Percentiles rank a stretch among this genome's conserved stretches.
phyloP scores from a whole-genome alignment of 2,888 invertebrate species.

The Folsomia manolachei region DNA sequence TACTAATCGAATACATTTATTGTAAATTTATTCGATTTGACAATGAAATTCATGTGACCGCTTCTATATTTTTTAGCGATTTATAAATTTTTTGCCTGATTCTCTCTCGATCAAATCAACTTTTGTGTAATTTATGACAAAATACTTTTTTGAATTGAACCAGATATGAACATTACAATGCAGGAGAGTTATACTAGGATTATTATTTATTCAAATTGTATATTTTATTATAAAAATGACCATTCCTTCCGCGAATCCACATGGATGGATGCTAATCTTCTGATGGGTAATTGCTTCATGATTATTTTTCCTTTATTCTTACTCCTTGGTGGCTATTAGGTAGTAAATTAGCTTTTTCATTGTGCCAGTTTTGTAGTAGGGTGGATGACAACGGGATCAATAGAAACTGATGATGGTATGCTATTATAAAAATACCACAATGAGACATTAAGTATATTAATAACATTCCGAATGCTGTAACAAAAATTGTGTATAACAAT shows the following conservation, averaged over 20 bases:
- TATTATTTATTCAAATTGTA: background rate
- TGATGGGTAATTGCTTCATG: conserved; percentile 13
- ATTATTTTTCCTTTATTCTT: conserved; percentile 10
- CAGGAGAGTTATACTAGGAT: background rate
- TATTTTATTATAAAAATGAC: background rate
- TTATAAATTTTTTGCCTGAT: no score
- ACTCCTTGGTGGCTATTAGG: conserved; percentile 1
- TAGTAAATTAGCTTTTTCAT: conserved; percentile 7
- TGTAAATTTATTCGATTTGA: no score
- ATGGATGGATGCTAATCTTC: conserved; percentile 20
- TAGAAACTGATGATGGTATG: conserved; percentile 10
- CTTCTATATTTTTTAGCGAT: no score
- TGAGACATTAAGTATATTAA: background rate
- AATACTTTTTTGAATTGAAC: no score
- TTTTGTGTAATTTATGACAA: no score
- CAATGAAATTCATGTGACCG: no score
- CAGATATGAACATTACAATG: no score
- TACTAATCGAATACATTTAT: no score
- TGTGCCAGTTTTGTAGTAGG: conserved; percentile 8
- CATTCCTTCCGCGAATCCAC: conserved; percentile 24
- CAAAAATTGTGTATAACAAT: no score
- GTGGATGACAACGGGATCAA: conserved; percentile 5
- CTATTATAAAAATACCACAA: background rate
- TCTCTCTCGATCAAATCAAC: no score
- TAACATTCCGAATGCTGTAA: no score